Percentiles rank a stretch among this genome's conserved stretches.
These are phyloP conservation scores for Myotis findleyi DNA, from an alignment of 2,797 vertebrate species.

Conservation along the genomic window DNA sequence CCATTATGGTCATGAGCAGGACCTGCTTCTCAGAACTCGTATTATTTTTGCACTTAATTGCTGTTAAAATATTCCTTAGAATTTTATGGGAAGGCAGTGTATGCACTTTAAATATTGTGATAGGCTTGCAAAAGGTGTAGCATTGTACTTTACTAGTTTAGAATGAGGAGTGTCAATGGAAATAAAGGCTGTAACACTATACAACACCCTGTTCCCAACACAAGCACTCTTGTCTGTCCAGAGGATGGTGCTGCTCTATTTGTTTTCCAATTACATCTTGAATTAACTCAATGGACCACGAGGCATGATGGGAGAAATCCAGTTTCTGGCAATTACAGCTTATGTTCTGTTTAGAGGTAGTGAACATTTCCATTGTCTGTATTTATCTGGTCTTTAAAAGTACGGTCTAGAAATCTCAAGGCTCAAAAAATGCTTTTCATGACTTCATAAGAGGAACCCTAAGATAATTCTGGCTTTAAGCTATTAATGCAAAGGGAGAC, in stretches of 20 bases:
- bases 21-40: slow-evolving; percentile 15
- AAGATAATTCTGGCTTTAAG: not conserved
- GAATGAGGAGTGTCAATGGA: slow-evolving; percentile 83
- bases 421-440: not conserved
- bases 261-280: slow-evolving; percentile 87
- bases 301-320: slow-evolving; percentile 83
- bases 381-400: slow-evolving; percentile 53
- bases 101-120: slow-evolving; percentile 81
- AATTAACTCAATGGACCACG: slow-evolving; percentile 84
- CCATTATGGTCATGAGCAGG: slow-evolving; percentile 57
- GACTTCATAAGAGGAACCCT: not conserved
- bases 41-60: slow-evolving; percentile 65
- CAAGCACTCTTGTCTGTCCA: slow-evolving; percentile 82
- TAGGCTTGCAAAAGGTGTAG: slow-evolving; percentile 65
- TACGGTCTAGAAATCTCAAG: not conserved
- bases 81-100: slow-evolving; percentile 5
- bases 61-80: slow-evolving; percentile 78
- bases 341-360: slow-evolving; percentile 73
- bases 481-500: not conserved
- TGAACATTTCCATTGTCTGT: slow-evolving; percentile 66
- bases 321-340: slow-evolving; percentile 82
- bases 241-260: slow-evolving; percentile 84
- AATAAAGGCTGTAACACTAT: slow-evolving; percentile 85
- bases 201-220: slow-evolving; percentile 76
- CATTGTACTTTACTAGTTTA: slow-evolving; percentile 76